These are phyloP conservation scores for Luidia sarsii DNA, from an alignment of 53 echinoderm and acorn worm genomes.

Conservation along the genomic window DNA sequence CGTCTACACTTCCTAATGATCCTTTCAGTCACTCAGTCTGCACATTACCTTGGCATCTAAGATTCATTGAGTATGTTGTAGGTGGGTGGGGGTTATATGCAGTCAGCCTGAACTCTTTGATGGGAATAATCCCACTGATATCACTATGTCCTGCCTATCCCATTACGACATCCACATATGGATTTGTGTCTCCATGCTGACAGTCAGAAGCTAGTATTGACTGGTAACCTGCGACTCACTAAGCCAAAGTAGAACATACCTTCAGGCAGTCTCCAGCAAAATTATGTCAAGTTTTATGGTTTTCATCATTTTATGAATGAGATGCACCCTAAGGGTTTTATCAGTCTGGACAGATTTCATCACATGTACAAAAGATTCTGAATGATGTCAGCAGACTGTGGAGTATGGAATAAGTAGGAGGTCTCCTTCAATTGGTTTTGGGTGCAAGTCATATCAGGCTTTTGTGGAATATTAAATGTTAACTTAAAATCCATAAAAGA, in stretches of 20 bases:
- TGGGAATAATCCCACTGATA: too few relatives aligned
- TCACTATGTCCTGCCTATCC: not conserved
- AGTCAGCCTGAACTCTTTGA: too few relatives aligned
- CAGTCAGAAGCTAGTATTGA: constrained; percentile 7
- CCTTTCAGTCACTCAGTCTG: too few relatives aligned
- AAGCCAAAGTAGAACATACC: constrained; percentile 8
- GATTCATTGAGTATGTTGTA: too few relatives aligned
- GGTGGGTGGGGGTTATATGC: too few relatives aligned
- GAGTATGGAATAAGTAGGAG: too few relatives aligned
- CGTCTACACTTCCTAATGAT: too few relatives aligned
- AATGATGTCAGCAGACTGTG: too few relatives aligned
- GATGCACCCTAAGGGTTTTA: not conserved
- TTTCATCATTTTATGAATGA: constrained; percentile 8
- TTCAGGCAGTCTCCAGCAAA: not conserved
- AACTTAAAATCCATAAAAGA: too few relatives aligned
- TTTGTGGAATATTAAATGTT: too few relatives aligned
- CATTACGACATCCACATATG: constrained; percentile 31
- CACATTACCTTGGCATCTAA: too few relatives aligned
- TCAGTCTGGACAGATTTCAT: constrained; percentile 8
- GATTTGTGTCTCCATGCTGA: constrained; percentile 22
- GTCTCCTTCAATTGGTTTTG: not conserved
- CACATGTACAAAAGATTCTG: not conserved
- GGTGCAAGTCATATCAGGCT: not conserved
- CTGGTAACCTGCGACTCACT: not conserved
- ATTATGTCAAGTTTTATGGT: constrained; percentile 6